phyloP scores from a whole-genome alignment of 2,113 vertebrate genomes.

The Pangasianodon hypophthalmus region DNA sequence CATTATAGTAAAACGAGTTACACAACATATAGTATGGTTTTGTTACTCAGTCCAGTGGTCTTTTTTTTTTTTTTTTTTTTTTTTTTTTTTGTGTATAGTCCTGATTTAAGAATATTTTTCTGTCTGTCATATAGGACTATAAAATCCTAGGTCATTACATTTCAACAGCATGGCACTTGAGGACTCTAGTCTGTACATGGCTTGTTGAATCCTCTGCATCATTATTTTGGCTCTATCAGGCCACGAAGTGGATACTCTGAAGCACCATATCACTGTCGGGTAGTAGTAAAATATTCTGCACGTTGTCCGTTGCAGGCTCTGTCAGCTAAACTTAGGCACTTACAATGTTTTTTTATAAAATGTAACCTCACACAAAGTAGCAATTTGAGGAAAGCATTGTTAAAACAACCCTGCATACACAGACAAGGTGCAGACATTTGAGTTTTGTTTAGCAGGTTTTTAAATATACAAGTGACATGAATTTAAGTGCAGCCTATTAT shows the following conservation, averaged over 20 bases:
- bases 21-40: neutral
- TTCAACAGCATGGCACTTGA: neutral
- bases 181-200: conserved; percentile 11
- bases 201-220: conserved; percentile 68
- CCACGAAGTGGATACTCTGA: conserved; percentile 53
- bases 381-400: conserved; percentile 39
- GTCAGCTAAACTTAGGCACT: conserved; percentile 30
- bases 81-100: neutral
- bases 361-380: conserved; percentile 43
- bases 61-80: too few relatives aligned
- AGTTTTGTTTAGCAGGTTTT: conserved; percentile 36
- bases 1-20: conserved; percentile 15
- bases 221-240: conserved; percentile 67
- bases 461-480: conserved; percentile 45
- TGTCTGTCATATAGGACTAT: too few relatives aligned
- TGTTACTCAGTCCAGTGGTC: neutral
- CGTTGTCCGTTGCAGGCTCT: neutral
- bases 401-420: conserved; percentile 33
- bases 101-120: neutral
- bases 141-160: neutral
- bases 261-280: neutral
- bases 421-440: conserved; percentile 39
- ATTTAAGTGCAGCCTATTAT: conserved; percentile 28
- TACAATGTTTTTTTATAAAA: conserved; percentile 6
- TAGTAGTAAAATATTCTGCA: neutral